Conservation (phyloP, 23 tunicate species). For the Aplidium turbinatum region DNA sequence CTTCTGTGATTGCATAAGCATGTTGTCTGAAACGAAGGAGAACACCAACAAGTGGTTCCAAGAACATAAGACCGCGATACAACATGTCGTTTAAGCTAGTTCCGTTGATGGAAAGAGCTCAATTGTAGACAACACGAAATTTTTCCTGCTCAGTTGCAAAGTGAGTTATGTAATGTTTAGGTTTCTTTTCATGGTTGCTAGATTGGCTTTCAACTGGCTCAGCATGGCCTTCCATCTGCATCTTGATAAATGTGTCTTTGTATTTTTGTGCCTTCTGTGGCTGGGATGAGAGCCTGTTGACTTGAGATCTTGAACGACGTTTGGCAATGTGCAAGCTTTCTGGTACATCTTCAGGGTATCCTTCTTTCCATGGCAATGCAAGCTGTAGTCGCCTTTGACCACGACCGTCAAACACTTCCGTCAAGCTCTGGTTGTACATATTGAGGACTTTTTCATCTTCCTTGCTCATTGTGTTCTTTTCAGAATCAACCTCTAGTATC, state of each 20-base stretch:
- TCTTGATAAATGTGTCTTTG: not conserved
- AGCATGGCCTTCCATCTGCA: conserved; percentile 10
- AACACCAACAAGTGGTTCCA: conserved; percentile 12
- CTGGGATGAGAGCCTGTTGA: not conserved
- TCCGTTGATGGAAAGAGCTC: not conserved
- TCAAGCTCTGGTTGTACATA: not conserved
- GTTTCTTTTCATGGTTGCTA: no score
- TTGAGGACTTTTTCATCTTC: conserved; percentile 3
- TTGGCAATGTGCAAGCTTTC: conserved; percentile 11
- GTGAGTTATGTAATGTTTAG: conserved; percentile 4
- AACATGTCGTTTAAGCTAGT: conserved; percentile 7
- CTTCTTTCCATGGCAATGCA: conserved; percentile 16
- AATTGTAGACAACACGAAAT: conserved; percentile 1
- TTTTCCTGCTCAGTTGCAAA: conserved; percentile 10
- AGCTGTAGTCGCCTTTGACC: conserved; percentile 7
- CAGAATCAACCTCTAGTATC: not conserved
- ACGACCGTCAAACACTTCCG: not conserved
- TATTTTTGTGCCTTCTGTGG: not conserved
- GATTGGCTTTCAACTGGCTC: no score
- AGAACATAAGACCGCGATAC: conserved; percentile 7
- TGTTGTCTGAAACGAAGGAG: not conserved
- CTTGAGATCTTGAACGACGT: not conserved
- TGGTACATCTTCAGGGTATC: not conserved
- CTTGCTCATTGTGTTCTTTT: not conserved
- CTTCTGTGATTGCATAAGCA: conserved; percentile 2